Percentiles rank a stretch among this genome's conserved stretches.
phyloP scores from a whole-genome alignment of 2,797 vertebrate species.

The Parauchenoglanis punctatus region DNA sequence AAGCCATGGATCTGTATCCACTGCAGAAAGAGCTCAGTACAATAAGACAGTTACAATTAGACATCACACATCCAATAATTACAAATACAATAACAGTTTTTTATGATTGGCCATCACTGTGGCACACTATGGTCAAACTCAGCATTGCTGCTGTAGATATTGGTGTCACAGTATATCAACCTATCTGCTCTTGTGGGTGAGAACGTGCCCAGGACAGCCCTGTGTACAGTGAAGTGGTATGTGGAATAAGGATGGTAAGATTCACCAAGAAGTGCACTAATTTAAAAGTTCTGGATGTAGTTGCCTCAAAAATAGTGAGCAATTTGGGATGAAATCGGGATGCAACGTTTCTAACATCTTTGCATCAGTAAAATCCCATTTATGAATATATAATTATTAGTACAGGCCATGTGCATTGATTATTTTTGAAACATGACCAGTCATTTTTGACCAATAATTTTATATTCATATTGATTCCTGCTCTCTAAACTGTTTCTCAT shows the following conservation, averaged over 20 bases:
- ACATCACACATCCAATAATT: not conserved
- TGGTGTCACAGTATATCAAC: not conserved
- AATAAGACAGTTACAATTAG: not conserved
- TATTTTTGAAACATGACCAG: too few relatives aligned
- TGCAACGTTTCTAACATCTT: too few relatives aligned
- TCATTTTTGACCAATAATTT: too few relatives aligned
- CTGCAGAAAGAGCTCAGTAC: not conserved
- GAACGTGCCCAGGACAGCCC: not conserved
- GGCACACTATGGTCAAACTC: not conserved
- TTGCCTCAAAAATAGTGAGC: too few relatives aligned
- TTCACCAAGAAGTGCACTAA: too few relatives aligned
- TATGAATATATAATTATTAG: too few relatives aligned
- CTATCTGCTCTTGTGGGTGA: not conserved
- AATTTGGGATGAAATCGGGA: too few relatives aligned
- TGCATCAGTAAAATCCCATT: too few relatives aligned
- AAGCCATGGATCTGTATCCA: not conserved
- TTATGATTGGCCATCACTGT: not conserved
- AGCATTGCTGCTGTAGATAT: not conserved
- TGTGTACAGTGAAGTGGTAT: not conserved
- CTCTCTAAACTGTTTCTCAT: too few relatives aligned
- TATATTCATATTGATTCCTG: too few relatives aligned
- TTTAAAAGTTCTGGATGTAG: too few relatives aligned
- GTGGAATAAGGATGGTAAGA: not conserved
- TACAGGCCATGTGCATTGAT: too few relatives aligned
- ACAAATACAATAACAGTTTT: not conserved